A percentile compares a stretch with the other conserved stretches of the same genome.
Conservation (phyloP, 2,888 invertebrate species). For the Drosophila imparisetae region DNA sequence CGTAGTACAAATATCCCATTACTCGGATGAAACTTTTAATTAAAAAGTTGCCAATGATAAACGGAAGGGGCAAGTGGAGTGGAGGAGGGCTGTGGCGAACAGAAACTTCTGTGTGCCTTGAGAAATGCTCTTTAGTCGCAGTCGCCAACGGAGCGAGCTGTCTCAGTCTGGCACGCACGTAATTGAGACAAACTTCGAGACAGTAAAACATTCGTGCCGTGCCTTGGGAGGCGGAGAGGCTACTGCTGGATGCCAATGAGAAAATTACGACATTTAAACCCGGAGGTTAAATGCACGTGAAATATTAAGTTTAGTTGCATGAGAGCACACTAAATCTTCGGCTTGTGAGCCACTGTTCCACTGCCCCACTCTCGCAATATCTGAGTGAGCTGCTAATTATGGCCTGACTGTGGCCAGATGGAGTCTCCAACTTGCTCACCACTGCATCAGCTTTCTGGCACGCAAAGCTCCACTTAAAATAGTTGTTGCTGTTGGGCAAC, state of each 20-base stretch:
- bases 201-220: conserved; percentile 73
- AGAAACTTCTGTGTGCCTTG: conserved; percentile 38
- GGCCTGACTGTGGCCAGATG: conserved; percentile 24
- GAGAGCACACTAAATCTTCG: conserved; percentile 75
- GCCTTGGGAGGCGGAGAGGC: conserved; percentile 37
- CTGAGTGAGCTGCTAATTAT: conserved; percentile 55
- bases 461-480: conserved; percentile 90
- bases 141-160: conserved; percentile 35
- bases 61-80: conserved; percentile 14
- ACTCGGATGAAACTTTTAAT: conserved; percentile 81
- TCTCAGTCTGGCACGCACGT: conserved; percentile 75
- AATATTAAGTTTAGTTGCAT: conserved; percentile 77
- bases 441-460: conserved; percentile 80
- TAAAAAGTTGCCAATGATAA: conserved; percentile 80
- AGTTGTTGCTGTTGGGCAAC: conserved; percentile 88
- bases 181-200: conserved; percentile 78
- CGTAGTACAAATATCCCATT: conserved; percentile 78
- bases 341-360: conserved; percentile 45
- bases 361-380: not conserved
- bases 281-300: conserved; percentile 78
- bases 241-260: conserved; percentile 63
- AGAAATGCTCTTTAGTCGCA: conserved; percentile 53
- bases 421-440: conserved; percentile 14
- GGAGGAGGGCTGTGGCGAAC: conserved; percentile 17
- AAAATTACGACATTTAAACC: conserved; percentile 78